phyloP scores from a whole-genome alignment of 2,113 vertebrate genomes.

The Urocolius indicus region DNA sequence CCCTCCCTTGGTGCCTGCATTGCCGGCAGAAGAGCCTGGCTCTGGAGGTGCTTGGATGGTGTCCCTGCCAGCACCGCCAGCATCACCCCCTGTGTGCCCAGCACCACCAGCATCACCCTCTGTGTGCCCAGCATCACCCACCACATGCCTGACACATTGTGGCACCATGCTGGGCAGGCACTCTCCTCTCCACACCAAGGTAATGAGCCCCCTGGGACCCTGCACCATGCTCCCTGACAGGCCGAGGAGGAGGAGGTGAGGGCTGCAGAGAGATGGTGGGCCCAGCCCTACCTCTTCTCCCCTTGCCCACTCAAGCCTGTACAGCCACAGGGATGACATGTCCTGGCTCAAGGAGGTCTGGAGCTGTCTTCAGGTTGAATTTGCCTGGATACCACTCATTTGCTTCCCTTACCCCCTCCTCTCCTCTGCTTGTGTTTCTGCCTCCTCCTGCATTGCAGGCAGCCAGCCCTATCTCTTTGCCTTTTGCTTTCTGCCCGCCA shows the following conservation, averaged over 20 bases:
- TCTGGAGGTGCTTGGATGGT: not conserved
- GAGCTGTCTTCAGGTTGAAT: not conserved
- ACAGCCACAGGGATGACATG: fast-evolving
- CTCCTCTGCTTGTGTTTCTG: fast-evolving
- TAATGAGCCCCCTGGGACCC: slow-evolving; percentile 12
- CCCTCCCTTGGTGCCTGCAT: not conserved
- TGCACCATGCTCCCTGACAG: fast-evolving
- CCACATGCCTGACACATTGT: fast-evolving
- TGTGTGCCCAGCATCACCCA: too few relatives aligned
- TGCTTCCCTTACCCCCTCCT: not conserved
- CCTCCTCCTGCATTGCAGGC: not conserved
- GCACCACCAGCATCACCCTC: not conserved
- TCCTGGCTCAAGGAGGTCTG: not conserved
- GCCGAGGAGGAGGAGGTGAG: not conserved
- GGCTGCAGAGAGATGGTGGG: not conserved
- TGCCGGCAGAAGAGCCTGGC: not conserved
- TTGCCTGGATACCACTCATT: not conserved
- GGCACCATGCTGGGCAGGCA: fast-evolving
- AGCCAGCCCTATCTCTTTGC: not conserved
- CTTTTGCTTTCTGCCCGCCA: not conserved
- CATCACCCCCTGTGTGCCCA: not conserved
- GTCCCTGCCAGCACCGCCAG: not conserved
- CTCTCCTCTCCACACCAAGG: not conserved
- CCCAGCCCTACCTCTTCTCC: not conserved
- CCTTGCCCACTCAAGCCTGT: not conserved